Conservation (phyloP, 2,888 invertebrate genomes). For the Microdon myrmicae region DNA sequence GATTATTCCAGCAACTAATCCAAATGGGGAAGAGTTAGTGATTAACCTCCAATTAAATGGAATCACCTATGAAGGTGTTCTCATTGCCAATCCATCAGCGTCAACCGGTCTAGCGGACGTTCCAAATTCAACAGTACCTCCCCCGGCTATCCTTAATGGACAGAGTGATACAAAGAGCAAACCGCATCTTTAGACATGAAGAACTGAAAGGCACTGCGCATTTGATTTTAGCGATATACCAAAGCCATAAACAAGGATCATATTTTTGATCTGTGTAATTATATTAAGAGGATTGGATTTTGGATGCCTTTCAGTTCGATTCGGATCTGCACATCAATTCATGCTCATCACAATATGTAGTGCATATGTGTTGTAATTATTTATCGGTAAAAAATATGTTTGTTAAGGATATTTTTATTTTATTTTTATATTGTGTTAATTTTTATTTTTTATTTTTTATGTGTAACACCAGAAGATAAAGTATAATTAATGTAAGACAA, state of each 20-base stretch:
- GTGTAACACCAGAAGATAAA: too few relatives aligned
- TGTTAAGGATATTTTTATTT: too few relatives aligned
- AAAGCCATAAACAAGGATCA: background rate
- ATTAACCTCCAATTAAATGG: constrained; percentile 98
- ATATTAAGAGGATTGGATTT: too few relatives aligned
- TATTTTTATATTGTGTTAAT: too few relatives aligned
- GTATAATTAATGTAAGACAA: too few relatives aligned
- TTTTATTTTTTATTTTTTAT: too few relatives aligned
- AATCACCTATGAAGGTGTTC: constrained; percentile 92
- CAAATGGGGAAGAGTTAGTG: constrained; percentile 85
- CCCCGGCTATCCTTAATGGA: constrained; percentile 26
- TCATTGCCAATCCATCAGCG: constrained; percentile 73
- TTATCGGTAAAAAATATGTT: too few relatives aligned
- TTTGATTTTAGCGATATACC: background rate
- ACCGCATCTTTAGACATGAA: too few relatives aligned
- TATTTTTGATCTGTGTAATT: background rate
- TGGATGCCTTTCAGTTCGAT: too few relatives aligned
- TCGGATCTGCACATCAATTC: too few relatives aligned
- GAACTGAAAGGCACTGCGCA: background rate
- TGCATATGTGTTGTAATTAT: too few relatives aligned
- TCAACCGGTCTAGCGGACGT: constrained; percentile 9
- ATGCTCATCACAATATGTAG: too few relatives aligned
- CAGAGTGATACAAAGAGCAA: constrained; percentile 28
- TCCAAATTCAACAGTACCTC: constrained; percentile 15
- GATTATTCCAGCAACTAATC: constrained; percentile 77